Conservation (phyloP, 2,113 vertebrate species). For the Helogale parvula region DNA sequence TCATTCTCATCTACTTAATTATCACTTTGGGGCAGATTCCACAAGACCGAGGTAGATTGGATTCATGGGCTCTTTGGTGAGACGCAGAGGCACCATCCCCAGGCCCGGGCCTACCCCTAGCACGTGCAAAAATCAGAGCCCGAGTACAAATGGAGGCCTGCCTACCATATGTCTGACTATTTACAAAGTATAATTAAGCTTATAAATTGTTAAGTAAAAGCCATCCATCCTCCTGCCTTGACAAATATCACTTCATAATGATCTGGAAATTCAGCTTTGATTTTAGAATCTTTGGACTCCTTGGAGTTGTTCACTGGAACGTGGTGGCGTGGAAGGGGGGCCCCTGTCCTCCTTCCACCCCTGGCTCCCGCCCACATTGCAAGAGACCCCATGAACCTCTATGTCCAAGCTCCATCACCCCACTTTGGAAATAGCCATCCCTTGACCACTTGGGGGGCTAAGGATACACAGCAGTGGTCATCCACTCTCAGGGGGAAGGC, state of each 20-base stretch:
- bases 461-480: not conserved
- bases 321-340: not conserved
- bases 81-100: not conserved
- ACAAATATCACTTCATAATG: not conserved
- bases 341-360: not conserved
- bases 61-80: not conserved
- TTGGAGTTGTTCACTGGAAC: not conserved
- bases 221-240: not conserved
- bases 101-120: not conserved
- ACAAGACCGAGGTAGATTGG: not conserved
- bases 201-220: constrained; percentile 28
- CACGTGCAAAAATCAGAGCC: not conserved
- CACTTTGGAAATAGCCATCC: not conserved
- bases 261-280: constrained; percentile 34
- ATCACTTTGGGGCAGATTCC: not conserved
- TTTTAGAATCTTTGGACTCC: not conserved
- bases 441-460: not conserved
- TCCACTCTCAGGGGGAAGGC: not conserved
- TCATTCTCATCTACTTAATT: not conserved
- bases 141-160: not conserved
- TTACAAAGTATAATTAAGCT: constrained; percentile 39
- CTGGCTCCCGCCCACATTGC: not conserved
- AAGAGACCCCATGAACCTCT: not conserved
- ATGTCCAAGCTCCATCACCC: not conserved
- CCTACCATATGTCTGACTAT: not conserved